Evolutionary conservation across 2,113 vertebrate species (phyloP), one percentile per base, ranked within the genome.

Genomic region (Vombatus ursinus): DNA sequence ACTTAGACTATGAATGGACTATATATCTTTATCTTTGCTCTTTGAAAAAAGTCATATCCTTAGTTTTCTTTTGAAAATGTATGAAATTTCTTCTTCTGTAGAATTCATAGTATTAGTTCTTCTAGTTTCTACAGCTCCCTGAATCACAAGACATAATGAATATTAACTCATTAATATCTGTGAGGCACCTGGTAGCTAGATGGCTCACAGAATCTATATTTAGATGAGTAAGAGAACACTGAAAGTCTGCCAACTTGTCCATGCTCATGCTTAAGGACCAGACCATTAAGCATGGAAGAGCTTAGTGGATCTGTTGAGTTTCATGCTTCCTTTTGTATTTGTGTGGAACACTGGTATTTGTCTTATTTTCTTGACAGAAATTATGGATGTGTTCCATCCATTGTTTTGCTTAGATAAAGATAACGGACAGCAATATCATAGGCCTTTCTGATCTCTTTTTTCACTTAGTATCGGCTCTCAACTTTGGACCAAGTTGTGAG

Each of bases 11-110:
- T 94, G 25, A 95, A 47, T 53, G 93, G 24, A 52, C 28, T 84
- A 95, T 96, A 8, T 1, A 52, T 53, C 95, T 93, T 94, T 57
- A 96, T 97, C 96, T 96, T 94, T 89, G 91, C 0, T 93, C 89
- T 84, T 28, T 94, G 89, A 92, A 95, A 97, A 96, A 28, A 95
- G 92, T 91, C 91, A 77, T 44, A 84, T 91, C 89, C 48, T 50
- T 92, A 52, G 37, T 0, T 94, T 90, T 28, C 12, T 91, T 49
- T 91, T 96, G 92, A 95, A 95, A 95, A 57, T 93, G 5, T 37
- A 51, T 95, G 12, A 14, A 52, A 22, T 12, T 2, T 50, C 89
- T 94, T 93, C 28, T 50, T 31, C 52, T 68, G 9, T 54, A n/a
- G 92, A 92, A 49, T 9, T 53, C 44, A 37, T 57, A n/a, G 49